Base-by-base conservation (phyloP, 2,113 vertebrate genomes). In the Pteropus alecto region DNA sequence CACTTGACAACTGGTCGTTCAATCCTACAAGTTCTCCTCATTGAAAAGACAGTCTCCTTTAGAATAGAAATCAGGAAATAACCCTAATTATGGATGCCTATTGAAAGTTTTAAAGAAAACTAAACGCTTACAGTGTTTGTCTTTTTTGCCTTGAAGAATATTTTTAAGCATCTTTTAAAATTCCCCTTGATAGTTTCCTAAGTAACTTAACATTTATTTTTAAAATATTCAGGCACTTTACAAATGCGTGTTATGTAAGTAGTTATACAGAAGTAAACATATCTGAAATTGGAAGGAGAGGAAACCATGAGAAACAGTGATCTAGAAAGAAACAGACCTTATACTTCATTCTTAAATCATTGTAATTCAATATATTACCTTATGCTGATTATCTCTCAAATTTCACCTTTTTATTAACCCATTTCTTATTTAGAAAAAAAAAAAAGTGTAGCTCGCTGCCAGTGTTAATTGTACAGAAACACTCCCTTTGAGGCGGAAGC, bases 171-270 rank as follows among this genome's bases (percentile, higher is more conserved):
- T 13, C 60, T 76, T 89, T 92, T 22, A 70, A 85, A 70, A 18
- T 61, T 83, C 78, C 22, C 48, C 0, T 87, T 68, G 51, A 68
- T 92, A 30, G 13, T n/a, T 94, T 38, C 14, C 14, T 78, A 87
- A 86, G 61, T 35, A 93, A 68, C 35, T 78, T 96, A 38, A 24
- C 85, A 28, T 46, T 95, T 95, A 65, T 9, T 77, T 90, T 93
- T 77, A 35, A 83, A 97, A 74, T 86, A 30, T 43, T 70, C 6
- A 21, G 78, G 15, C 22, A 21, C 3, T 38, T 87, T 68, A 87
- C 10, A 90, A 67, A 63, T 81, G 16, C 5, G 28, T 54, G 68
- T 61, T 81, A 33, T 16, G 6, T 30, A 73, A 81, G 12, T 21
- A 88, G 41, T 70, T 65, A 35, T 10, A 15, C 11, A 70, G 41